Conservation (phyloP, 2,888 invertebrate genomes). For the Perdita meconis region DNA sequence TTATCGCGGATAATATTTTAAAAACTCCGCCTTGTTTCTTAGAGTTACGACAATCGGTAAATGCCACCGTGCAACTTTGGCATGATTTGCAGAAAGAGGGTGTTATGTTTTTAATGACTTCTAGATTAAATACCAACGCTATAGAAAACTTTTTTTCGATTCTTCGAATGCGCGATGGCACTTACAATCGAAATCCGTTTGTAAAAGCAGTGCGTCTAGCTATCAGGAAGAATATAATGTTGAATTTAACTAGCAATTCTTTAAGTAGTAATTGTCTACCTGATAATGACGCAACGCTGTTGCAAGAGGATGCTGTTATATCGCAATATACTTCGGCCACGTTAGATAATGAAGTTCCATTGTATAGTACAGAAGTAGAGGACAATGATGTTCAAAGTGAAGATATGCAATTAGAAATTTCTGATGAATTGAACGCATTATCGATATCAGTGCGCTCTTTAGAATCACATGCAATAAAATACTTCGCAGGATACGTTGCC, state of each 20-base stretch:
- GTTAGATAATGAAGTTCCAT: no score
- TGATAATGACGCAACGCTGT: no score
- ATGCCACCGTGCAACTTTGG: constrained; percentile 9
- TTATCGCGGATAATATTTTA: neutral
- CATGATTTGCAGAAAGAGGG: neutral
- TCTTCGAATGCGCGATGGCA: neutral
- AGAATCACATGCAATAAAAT: neutral
- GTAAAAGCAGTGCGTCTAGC: neutral
- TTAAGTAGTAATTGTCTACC: no score
- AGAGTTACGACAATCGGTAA: constrained; percentile 9
- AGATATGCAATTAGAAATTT: no score
- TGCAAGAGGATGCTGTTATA: no score
- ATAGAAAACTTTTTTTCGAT: neutral
- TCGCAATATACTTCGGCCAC: no score
- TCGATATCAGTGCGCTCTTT: neutral
- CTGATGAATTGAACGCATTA: neutral
- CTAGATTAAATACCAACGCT: neutral
- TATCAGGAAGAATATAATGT: neutral
- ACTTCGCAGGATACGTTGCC: neutral
- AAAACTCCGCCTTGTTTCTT: constrained; percentile 3
- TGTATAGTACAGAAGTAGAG: no score
- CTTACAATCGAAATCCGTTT: neutral
- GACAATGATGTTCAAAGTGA: no score
- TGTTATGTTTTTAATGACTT: neutral
- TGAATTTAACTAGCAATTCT: no score